Evolutionary conservation across 2,888 invertebrate genomes (phyloP).

Genomic region (Orthonychiurus folsomi): DNA sequence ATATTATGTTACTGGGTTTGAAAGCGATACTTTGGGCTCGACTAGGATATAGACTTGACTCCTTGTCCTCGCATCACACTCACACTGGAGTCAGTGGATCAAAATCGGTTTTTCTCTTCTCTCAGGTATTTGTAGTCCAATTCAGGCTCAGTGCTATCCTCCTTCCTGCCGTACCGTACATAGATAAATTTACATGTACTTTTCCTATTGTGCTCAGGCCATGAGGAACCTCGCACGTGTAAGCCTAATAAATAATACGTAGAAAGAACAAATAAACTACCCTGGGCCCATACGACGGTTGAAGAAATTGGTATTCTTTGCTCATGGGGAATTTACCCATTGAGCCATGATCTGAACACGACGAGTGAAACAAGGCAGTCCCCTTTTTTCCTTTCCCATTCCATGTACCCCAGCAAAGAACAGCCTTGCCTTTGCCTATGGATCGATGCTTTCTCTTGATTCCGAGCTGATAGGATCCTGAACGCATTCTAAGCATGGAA

Average conservation of each 20-base stretch:
- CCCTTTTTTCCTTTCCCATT: too few species aligned
- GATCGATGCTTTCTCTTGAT: neutral
- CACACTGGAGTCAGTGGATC: neutral
- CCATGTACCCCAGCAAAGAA: too few species aligned
- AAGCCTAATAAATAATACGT: neutral
- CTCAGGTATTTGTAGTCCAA: neutral
- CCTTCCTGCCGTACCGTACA: neutral
- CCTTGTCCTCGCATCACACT: neutral
- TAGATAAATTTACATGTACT: neutral
- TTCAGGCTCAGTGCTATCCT: too few species aligned
- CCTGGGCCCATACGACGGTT: neutral
- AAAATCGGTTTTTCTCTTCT: neutral
- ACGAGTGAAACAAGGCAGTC: neutral
- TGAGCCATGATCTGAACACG: neutral
- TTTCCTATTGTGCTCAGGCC: neutral
- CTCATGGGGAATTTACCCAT: neutral
- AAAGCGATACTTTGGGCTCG: too few species aligned
- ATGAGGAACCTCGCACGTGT: neutral
- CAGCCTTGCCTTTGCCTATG: too few species aligned
- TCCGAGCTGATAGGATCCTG: neutral
- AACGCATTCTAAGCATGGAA: neutral
- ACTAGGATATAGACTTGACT: neutral
- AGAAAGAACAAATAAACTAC: neutral
- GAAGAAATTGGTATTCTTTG: neutral
- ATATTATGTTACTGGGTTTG: neutral